phyloP scores from a whole-genome alignment of 1,140 invertebrate species.

The Scaptomyza graminum region DNA sequence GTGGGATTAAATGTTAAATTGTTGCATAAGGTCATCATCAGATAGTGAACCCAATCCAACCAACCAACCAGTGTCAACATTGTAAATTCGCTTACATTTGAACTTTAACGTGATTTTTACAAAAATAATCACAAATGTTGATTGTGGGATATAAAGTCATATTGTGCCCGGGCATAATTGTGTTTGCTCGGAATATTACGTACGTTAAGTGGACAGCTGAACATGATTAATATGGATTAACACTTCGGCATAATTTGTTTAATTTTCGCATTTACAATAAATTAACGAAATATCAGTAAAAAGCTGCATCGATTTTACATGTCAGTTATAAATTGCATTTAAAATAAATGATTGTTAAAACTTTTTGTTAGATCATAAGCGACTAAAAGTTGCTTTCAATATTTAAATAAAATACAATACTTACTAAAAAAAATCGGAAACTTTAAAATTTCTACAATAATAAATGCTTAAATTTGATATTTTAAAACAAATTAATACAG shows the following conservation, averaged over 20 bases:
- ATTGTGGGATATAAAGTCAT: background rate
- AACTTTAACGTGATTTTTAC: background rate
- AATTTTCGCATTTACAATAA: too few species aligned
- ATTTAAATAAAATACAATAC: too few species aligned
- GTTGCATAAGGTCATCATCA: constrained; percentile 26
- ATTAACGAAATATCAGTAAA: too few species aligned
- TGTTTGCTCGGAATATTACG: background rate
- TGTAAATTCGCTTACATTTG: background rate
- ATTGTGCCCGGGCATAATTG: constrained; percentile 21
- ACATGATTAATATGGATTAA: constrained; percentile 16
- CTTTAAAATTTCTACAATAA: too few species aligned
- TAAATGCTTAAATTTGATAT: too few species aligned
- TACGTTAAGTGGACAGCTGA: background rate
- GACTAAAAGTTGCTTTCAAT: too few species aligned
- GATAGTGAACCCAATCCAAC: background rate
- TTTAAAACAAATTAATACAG: background rate
- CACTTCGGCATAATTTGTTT: background rate
- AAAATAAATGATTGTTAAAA: too few species aligned
- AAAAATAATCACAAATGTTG: background rate
- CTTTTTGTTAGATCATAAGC: too few species aligned
- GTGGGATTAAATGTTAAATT: constrained; percentile 37
- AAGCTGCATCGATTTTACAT: background rate
- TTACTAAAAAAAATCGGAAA: too few species aligned
- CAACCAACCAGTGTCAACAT: background rate
- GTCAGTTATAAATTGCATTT: too few species aligned